These are phyloP conservation scores for Labia minor DNA, from an alignment of 2,888 invertebrate genomes.

Conservation along the genomic window DNA sequence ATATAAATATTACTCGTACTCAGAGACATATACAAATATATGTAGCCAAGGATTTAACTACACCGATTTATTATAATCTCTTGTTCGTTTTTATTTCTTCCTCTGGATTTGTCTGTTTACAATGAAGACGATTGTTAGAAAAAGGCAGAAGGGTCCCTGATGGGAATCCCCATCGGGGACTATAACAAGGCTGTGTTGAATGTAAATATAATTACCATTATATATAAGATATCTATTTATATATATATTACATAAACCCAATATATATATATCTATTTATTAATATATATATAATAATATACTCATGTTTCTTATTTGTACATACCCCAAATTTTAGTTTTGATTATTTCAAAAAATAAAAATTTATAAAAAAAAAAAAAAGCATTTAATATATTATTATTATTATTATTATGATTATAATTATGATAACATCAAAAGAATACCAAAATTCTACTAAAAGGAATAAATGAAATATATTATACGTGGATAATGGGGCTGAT, in stretches of 20 bases:
- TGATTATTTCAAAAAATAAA: not conserved
- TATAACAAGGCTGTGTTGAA: not conserved
- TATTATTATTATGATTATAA: too few species aligned
- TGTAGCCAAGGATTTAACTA: too few species aligned
- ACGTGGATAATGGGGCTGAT: not conserved
- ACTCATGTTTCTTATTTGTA: constrained; percentile 7
- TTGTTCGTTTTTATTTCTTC: not conserved
- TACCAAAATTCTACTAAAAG: too few species aligned
- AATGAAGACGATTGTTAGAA: not conserved
- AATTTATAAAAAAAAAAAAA: not conserved
- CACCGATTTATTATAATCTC: not conserved
- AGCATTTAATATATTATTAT: too few species aligned
- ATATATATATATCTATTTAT: not conserved
- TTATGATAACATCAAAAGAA: too few species aligned
- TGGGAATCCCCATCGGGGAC: not conserved
- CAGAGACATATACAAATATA: not conserved
- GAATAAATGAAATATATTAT: too few species aligned
- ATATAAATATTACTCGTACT: too few species aligned
- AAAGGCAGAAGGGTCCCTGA: not conserved
- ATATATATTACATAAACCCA: not conserved
- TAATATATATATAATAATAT: not conserved
- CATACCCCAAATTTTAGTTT: not conserved
- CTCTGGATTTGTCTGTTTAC: not conserved
- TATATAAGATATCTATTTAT: not conserved
- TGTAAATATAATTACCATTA: not conserved